phyloP scores from a whole-genome alignment of 2,888 invertebrate genomes.

The Ophion slaviceki region DNA sequence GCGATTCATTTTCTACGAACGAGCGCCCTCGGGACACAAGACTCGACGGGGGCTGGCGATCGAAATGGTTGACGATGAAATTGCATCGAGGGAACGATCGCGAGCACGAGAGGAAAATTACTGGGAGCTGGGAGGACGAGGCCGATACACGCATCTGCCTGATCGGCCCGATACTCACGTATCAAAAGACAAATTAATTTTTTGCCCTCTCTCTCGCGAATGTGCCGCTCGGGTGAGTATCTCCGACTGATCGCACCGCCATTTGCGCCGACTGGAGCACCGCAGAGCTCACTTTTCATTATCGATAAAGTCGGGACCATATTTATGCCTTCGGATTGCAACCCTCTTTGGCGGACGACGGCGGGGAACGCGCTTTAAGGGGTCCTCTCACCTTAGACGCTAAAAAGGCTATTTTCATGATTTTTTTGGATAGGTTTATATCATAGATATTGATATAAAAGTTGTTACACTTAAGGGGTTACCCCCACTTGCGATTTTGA shows the following conservation, averaged over 20 bases:
- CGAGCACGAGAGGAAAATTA: constrained; percentile 17
- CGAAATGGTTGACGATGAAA: constrained; percentile 24
- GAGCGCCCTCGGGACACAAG: constrained; percentile 48
- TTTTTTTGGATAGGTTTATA: no score
- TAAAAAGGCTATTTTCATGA: no score
- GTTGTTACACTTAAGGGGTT: no score
- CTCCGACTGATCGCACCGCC: no score
- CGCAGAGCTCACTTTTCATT: constrained; percentile 31
- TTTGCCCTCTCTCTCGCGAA: constrained; percentile 67
- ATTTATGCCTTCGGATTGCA: constrained; percentile 7
- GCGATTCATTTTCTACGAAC: constrained; percentile 61
- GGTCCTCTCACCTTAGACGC: no score
- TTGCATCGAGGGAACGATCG: constrained; percentile 32
- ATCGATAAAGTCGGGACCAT: constrained; percentile 26
- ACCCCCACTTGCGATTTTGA: no score
- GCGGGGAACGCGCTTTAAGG: no score
- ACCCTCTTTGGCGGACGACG: no score
- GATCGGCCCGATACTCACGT: constrained; percentile 79
- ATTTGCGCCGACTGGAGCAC: no score
- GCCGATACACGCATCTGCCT: constrained; percentile 74
- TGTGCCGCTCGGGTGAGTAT: no score
- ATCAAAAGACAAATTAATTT: constrained; percentile 81
- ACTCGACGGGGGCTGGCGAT: neutral
- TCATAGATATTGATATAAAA: no score
- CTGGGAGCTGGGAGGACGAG: constrained; percentile 19